Percentiles rank a stretch among this genome's conserved stretches.
Evolutionary conservation across 1,140 invertebrate species (phyloP).

Genomic region (Ephestia elutella): DNA sequence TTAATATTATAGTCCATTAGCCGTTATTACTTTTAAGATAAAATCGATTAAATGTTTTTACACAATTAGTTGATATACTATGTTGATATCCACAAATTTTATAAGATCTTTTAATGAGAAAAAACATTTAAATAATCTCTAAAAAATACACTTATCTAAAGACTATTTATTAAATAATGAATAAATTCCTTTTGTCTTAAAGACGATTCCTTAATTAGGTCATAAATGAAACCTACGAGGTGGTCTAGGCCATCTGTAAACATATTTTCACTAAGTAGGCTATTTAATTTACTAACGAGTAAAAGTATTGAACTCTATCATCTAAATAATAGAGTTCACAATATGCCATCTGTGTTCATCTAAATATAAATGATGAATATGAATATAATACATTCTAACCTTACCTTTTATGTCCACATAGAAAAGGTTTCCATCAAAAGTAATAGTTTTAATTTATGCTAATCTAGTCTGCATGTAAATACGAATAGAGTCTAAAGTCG

Average conservation of each 20-base stretch:
- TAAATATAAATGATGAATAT: not conserved
- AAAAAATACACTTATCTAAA: conserved; percentile 2
- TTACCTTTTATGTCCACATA: not conserved
- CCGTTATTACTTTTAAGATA: too few species aligned
- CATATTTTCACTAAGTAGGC: conserved; percentile 12
- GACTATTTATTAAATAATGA: conserved; percentile 17
- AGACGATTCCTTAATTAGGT: conserved; percentile 26
- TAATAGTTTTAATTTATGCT: conserved; percentile 8
- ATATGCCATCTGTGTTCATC: not conserved
- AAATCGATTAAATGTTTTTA: not conserved
- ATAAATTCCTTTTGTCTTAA: conserved; percentile 54
- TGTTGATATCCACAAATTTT: not conserved
- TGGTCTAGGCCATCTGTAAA: conserved; percentile 25
- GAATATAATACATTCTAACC: not conserved
- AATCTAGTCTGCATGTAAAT: conserved; percentile 9
- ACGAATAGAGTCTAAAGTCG: conserved; percentile 9
- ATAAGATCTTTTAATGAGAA: not conserved
- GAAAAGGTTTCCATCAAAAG: not conserved
- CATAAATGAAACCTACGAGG: conserved; percentile 19
- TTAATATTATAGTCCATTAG: too few species aligned
- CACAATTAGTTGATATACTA: not conserved
- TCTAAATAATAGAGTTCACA: conserved; percentile 21
- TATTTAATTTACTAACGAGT: conserved; percentile 15
- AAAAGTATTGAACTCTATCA: conserved; percentile 23
- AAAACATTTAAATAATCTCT: not conserved